A percentile compares a stretch with the other conserved stretches of the same genome.
These are phyloP conservation scores for Leptosomus discolor DNA, from an alignment of 2,113 vertebrate species.

Conservation along the genomic window DNA sequence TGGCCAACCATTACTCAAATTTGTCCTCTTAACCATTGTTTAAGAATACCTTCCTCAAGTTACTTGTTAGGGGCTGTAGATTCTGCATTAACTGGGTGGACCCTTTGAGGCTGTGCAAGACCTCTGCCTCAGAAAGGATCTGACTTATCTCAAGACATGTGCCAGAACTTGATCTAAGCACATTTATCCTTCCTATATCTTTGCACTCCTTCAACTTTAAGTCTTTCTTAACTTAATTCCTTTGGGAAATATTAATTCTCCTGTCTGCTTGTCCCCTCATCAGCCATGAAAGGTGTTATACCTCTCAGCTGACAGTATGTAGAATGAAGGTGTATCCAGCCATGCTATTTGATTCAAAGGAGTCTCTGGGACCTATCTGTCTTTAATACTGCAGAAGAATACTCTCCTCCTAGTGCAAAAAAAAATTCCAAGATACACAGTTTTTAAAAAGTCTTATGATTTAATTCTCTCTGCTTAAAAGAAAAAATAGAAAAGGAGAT, in stretches of 20 bases:
- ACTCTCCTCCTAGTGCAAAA: neutral
- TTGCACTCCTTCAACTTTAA: neutral
- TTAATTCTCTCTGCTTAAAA: neutral
- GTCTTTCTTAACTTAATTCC: neutral
- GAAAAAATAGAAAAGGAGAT: neutral
- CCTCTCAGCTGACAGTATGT: neutral
- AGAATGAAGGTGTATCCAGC: neutral
- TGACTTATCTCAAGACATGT: neutral
- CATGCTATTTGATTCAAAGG: neutral
- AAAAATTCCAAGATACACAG: neutral
- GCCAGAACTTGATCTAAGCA: neutral
- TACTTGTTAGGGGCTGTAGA: neutral
- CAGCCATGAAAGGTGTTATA: neutral
- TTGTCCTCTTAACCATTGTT: neutral
- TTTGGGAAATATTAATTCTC: neutral
- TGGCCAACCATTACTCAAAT: neutral
- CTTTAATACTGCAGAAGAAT: neutral
- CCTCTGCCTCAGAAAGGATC: neutral
- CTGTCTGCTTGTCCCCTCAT: neutral
- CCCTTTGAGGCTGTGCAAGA: neutral
- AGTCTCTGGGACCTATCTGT: neutral
- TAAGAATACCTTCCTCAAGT: neutral
- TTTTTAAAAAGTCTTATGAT: neutral
- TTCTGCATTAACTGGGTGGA: neutral
- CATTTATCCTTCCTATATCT: neutral